Conservation (phyloP, 2,888 invertebrate species). For the Steinernema hermaphroditum region DNA sequence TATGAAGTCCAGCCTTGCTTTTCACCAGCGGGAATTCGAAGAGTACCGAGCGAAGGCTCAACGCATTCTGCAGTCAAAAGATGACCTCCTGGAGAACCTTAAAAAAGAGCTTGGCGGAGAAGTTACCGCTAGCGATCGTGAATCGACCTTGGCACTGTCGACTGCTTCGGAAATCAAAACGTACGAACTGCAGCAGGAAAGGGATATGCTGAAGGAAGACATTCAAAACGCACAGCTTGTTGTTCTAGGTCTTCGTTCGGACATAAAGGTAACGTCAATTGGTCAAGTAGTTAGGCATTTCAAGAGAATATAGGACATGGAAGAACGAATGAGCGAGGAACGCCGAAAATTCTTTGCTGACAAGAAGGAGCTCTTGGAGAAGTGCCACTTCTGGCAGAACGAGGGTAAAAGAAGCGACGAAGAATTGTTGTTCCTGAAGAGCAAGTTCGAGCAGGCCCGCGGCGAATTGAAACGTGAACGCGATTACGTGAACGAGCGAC, state of each 20-base stretch:
- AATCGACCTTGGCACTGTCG: neutral
- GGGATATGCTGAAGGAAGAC: conserved; percentile 73
- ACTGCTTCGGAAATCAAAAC: neutral
- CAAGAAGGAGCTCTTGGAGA: conserved; percentile 1
- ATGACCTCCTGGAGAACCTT: conserved; percentile 75
- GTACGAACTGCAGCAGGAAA: conserved; percentile 66
- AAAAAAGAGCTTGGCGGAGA: conserved; percentile 41
- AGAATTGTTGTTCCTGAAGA: conserved; percentile 1
- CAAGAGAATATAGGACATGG: conserved; percentile 4
- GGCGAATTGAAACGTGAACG: neutral
- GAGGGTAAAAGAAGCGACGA: conserved; percentile 8
- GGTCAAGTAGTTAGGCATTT: neutral
- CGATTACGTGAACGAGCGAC: conserved; percentile 12
- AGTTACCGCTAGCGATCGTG: neutral
- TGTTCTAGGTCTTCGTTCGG: conserved; percentile 66
- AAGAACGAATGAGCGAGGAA: neutral
- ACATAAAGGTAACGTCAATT: conserved; percentile 67
- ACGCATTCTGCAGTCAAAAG: conserved; percentile 77
- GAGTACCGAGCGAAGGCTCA: conserved; percentile 81
- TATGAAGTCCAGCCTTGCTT: conserved; percentile 67
- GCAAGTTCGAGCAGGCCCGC: conserved; percentile 1
- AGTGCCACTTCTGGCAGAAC: conserved; percentile 13
- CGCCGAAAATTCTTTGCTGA: neutral
- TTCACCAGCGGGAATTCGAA: conserved; percentile 73
- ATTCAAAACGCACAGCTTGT: conserved; percentile 70